Conservation (phyloP, 1,140 invertebrate species). For the Euwallacea fornicatus region DNA sequence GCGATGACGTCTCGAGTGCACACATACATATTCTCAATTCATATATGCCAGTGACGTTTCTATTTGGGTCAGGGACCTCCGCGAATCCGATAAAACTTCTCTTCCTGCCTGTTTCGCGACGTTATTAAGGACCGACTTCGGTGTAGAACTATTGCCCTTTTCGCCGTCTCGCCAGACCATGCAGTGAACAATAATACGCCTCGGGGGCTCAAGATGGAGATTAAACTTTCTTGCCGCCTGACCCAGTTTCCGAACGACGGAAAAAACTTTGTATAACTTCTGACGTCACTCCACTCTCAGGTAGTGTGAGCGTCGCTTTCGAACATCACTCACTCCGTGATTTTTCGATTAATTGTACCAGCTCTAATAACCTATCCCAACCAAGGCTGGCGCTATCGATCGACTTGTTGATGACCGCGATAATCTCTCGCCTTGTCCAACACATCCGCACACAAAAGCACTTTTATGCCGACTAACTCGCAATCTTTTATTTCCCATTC, state of each 20-base stretch:
- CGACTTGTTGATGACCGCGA: constrained; percentile 17
- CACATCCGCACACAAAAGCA: constrained; percentile 27
- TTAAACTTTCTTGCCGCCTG: constrained; percentile 17
- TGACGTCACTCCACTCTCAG: not conserved
- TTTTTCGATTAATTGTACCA: constrained; percentile 15
- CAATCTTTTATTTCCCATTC: constrained; percentile 30
- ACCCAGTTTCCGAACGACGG: constrained; percentile 14
- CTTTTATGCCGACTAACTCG: constrained; percentile 24
- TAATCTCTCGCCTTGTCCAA: constrained; percentile 13
- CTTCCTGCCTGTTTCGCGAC: not conserved
- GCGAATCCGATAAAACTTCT: constrained; percentile 38
- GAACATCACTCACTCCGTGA: too few species aligned
- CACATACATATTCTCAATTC: constrained; percentile 9
- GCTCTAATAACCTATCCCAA: constrained; percentile 29
- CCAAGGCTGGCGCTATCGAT: constrained; percentile 9
- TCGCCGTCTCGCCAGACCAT: constrained; percentile 7
- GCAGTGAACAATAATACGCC: constrained; percentile 22
- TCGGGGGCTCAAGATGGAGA: constrained; percentile 12
- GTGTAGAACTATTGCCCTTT: constrained; percentile 19
- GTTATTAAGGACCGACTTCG: not conserved
- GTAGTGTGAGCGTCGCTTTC: not conserved
- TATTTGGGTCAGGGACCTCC: constrained; percentile 39
- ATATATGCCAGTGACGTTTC: constrained; percentile 16
- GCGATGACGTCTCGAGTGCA: constrained; percentile 6
- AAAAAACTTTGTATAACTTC: not conserved